Conservation (phyloP, 2,113 vertebrate genomes). For the Tetraodon nigroviridis region DNA sequence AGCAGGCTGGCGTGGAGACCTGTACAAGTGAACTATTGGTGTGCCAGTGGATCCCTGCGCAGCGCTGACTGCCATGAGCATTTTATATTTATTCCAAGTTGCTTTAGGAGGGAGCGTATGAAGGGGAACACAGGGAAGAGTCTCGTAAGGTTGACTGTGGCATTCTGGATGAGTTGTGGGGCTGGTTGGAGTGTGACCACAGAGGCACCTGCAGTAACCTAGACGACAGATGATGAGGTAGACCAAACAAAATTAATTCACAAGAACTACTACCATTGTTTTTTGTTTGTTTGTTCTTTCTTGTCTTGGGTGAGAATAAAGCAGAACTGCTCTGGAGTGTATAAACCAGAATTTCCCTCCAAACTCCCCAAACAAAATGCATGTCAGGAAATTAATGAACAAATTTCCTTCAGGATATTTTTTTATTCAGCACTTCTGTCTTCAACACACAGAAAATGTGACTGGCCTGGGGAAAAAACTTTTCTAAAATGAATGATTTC, state of each 20-base stretch:
- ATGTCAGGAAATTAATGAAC: slow-evolving; percentile 58
- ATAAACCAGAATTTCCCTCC: slow-evolving; percentile 38
- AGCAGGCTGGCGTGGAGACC: slow-evolving; percentile 15
- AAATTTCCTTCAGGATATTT: slow-evolving; percentile 50
- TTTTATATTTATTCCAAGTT: slow-evolving; percentile 36
- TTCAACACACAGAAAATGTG: slow-evolving; percentile 52
- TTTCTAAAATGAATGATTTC: slow-evolving; percentile 61
- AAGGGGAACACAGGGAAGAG: slow-evolving; percentile 31
- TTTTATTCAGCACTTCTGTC: slow-evolving; percentile 32
- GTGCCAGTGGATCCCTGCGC: slow-evolving; percentile 22
- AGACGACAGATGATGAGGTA: slow-evolving; percentile 22
- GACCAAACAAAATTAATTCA: no score
- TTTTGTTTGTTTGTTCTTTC: no score
- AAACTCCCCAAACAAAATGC: slow-evolving; percentile 39
- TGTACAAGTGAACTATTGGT: slow-evolving; percentile 20
- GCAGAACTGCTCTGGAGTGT: neutral
- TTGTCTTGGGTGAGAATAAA: no score
- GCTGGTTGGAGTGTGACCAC: slow-evolving; percentile 18
- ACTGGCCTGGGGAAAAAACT: slow-evolving; percentile 55
- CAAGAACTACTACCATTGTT: no score
- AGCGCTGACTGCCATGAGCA: slow-evolving; percentile 30
- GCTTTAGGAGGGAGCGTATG: slow-evolving; percentile 16
- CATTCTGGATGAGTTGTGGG: slow-evolving; percentile 34
- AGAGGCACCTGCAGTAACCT: slow-evolving; percentile 16
- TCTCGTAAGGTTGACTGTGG: slow-evolving; percentile 12